Evolutionary conservation across 2,888 invertebrate genomes (phyloP), one percentile per base, ranked within the genome.

Genomic region (Melinaea menophilus): DNA sequence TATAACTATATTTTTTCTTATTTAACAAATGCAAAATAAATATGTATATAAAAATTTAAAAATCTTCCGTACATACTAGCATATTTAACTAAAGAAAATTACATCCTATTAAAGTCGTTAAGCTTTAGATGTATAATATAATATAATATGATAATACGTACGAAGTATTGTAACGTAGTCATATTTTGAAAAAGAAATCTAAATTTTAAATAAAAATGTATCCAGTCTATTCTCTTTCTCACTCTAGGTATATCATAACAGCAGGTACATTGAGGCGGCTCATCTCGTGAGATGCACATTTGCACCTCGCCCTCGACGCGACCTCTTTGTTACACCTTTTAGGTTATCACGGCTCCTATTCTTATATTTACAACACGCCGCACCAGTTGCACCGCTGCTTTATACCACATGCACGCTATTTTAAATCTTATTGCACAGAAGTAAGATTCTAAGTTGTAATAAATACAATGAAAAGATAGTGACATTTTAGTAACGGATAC

Each of bases 241-340:
- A 9, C 55, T 54, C 59, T 22, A n/a, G 5, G 60, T 48, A 7
- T 48, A 56, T 58, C 66, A 64, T 63, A 64, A 64, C 69, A 48
- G 63, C 55, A 64, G 56, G 70, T 66, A 72, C 70, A 69, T 70
- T 71, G 64, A 66, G 69, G 73, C 73, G 70, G 71, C 72, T 76
- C 76, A 75, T 75, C 72, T 73, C 70, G 70, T 77, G 79, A 79
- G 81, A 82, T 83, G 84, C 82, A 79, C 80, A 79, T 80, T 83
- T 80, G 77, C 79, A 78, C 78, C 73, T 64, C 67, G 69, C 69
- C 69, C 68, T 72, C 68, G 48, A 65, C 66, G 66, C 71, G 77
- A 77, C 78, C 78, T 75, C 77, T 76, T 77, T 77, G 73, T 77
- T 71, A 71, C 78, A 75, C 76, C 76, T 78, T 76, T 76, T 75